Base-by-base conservation (phyloP, 2,888 invertebrate genomes). In the Anaspis maculata region DNA sequence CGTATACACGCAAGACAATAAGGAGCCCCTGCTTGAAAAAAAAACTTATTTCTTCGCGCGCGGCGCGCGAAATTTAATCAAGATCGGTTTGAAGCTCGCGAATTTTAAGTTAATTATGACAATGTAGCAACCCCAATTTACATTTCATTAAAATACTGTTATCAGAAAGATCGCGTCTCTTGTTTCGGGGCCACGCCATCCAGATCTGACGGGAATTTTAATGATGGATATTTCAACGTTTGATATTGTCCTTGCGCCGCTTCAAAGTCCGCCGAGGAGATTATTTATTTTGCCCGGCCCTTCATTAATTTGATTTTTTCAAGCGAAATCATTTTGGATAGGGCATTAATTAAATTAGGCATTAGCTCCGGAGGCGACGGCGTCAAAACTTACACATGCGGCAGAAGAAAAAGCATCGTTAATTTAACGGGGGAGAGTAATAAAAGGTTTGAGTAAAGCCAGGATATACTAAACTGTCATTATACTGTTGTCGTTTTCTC, bases 401-500 rank as follows among this genome's bases (percentile, higher is more conserved):
- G 27, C 13, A 4, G 24, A 11, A 13, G 29, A 33, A 34, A 27
- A 38, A 26, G 23, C 28, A 10, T 24, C 25, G 29, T 39, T 30
- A 39, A 33, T 36, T 39, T 39, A 5, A 13, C 12, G 9, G 32
- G n/a, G n/a, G n/a, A n/a, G n/a, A 25, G 25, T 28, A 39, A 39
- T 32, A 39, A 39, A 37, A 32, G 36, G 25, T 27, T 32, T 21
- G 13, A 13, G n/a, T 28, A 29, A 39, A 30, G 25, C 30, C 27
- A 3, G 32, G 32, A 28, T 27, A 25, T 32, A 32, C 31, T 35
- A 32, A 39, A 35, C 34, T 39, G 29, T 39, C 34, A 39, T 39
- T 39, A 39, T 35, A 30, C 30, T 33, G 36, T 40, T 37, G 34
- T 39, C 35, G 35, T 40, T 45, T 44, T 44, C 42, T 37, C 37